Base-by-base conservation (phyloP, 2,113 vertebrate genomes). In the Pipa parva region DNA sequence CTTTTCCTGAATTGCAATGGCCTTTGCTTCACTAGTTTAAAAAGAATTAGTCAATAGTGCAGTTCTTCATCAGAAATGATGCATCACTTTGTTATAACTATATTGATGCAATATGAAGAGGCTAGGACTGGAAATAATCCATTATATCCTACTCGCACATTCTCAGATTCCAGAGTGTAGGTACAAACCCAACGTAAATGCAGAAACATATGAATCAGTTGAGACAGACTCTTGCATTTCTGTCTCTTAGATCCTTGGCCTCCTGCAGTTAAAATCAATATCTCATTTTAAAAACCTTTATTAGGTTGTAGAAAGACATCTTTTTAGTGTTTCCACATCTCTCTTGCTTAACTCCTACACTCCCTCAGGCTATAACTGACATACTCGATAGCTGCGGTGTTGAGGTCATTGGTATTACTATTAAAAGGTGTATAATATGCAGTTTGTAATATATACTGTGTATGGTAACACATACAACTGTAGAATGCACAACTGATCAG, bases 231-330 rank as follows among this genome's bases (percentile, higher is more conserved):
- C 33, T 31, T 61, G 66, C 48, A 70, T 70, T 70, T 70, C 57
- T 70, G 52, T 70, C 57, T 70, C 66, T 70, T 25, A 3, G 33
- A 54, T 58, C 58, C 20, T 24, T 20, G 66, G 66, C 66, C 66
- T 70, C 66, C 66, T 29, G 39, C 58, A 31, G 66, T 70, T 61
- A 61, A 70, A 58, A 70, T 70, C 66, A 70, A 68, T 70, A 70
- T 61, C 66, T 61, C 66, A 70, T 61, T 70, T 70, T 61, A 70
- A 66, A 70, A 61, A 61, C 54, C 57, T 60, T 70, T 70, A 70
- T 70, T 70, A 70, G 57, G 31, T 59, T 29, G 48, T 54, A 70
- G 57, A 70, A 61, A 61, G 58, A 61, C 58, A 70, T 61, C 48
- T 61, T 70, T 61, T 61, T 49, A 61, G 66, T 58, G 42, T 58